phyloP scores from a whole-genome alignment of 1,140 invertebrate species.

The Calephelis virginiensis region DNA sequence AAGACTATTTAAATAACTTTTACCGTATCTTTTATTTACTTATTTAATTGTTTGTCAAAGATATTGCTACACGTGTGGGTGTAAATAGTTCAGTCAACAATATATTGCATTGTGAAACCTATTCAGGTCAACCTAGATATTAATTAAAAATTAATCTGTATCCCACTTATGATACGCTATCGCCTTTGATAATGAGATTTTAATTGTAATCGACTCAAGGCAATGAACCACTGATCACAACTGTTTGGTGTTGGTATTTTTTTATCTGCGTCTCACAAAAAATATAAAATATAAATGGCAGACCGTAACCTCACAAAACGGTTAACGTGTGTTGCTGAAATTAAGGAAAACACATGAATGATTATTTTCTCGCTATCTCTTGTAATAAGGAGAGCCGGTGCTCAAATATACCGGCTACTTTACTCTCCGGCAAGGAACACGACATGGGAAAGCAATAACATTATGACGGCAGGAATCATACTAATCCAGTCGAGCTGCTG shows the following conservation, averaged over 20 bases:
- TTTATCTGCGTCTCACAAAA: not conserved
- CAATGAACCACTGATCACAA: not conserved
- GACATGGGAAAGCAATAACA: too few relatives aligned
- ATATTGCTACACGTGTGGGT: not conserved
- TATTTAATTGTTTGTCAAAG: not conserved
- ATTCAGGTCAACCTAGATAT: conserved; percentile 13
- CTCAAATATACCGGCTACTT: too few relatives aligned
- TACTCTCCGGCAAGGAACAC: too few relatives aligned
- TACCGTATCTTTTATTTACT: not conserved
- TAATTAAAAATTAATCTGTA: conserved; percentile 16
- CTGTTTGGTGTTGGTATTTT: not conserved
- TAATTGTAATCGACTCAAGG: conserved; percentile 7
- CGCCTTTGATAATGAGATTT: conserved; percentile 2
- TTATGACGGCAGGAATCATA: too few relatives aligned
- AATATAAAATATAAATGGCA: too few relatives aligned
- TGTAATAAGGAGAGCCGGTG: too few relatives aligned
- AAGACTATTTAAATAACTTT: too few relatives aligned
- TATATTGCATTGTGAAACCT: conserved; percentile 2
- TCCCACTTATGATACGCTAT: not conserved
- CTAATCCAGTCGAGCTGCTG: too few relatives aligned
- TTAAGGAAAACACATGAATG: too few relatives aligned
- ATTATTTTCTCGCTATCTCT: too few relatives aligned
- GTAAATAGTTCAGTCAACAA: not conserved
- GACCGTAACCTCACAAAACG: too few relatives aligned
- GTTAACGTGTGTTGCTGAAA: too few relatives aligned